Percentiles rank a stretch among this genome's conserved stretches.
These are phyloP conservation scores for Prietella phreatophila DNA, from an alignment of 2,113 vertebrate species.

Conservation along the genomic window DNA sequence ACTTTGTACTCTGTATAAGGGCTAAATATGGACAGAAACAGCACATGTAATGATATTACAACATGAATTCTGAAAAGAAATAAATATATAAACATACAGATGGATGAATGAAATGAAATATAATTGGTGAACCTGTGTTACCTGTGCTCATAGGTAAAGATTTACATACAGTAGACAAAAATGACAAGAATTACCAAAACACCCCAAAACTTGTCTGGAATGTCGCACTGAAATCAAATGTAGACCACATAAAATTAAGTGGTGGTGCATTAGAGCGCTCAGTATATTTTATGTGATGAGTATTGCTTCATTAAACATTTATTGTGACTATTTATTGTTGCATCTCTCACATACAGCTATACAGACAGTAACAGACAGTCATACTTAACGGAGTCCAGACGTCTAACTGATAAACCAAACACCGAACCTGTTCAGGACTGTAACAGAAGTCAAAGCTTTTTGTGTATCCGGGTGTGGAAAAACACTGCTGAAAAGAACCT, in stretches of 20 bases:
- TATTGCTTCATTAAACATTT: background rate
- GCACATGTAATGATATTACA: background rate
- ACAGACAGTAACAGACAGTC: background rate
- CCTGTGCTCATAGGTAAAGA: background rate
- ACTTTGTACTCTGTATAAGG: background rate
- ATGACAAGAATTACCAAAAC: background rate
- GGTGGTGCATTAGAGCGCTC: background rate
- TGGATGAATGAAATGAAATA: background rate
- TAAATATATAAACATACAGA: background rate
- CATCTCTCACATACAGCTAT: background rate
- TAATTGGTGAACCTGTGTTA: background rate
- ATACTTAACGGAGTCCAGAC: background rate
- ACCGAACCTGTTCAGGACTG: background rate
- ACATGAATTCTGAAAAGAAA: background rate
- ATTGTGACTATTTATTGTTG: background rate
- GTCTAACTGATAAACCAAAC: background rate
- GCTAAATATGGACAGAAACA: background rate
- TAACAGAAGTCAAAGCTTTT: background rate
- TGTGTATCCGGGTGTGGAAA: background rate
- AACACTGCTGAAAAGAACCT: constrained; percentile 1
- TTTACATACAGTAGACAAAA: background rate
- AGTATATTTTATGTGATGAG: background rate
- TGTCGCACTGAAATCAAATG: background rate
- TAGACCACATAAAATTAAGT: background rate
- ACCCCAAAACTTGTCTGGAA: background rate